Conservation (phyloP, 2,113 vertebrate species). For the Astatotilapia flaviijosephi region DNA sequence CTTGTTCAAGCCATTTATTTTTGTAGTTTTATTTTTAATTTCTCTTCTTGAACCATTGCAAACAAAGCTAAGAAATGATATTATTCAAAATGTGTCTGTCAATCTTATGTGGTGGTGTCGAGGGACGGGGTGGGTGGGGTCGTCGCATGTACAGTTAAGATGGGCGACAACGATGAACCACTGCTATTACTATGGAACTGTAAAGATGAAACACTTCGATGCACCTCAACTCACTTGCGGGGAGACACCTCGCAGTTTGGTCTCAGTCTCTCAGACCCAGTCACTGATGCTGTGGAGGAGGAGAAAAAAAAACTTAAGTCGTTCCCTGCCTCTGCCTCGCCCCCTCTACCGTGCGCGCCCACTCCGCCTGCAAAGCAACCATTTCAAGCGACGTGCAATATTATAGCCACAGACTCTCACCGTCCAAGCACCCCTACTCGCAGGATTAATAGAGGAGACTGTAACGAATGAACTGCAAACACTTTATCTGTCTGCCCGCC, state of each 20-base stretch:
- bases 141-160: constrained; percentile 25
- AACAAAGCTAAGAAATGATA: constrained; percentile 52
- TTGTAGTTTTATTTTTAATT: constrained; percentile 29
- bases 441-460: constrained; percentile 15
- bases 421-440: constrained; percentile 51
- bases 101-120: constrained; percentile 5
- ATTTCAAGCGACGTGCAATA: constrained; percentile 75
- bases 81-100: constrained; percentile 51
- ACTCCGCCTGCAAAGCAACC: constrained; percentile 34
- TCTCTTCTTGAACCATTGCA: constrained; percentile 56
- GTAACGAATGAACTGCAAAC: constrained; percentile 42
- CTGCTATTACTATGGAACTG: constrained; percentile 61
- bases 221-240: constrained; percentile 52
- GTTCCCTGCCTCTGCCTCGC: neutral
- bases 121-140: neutral
- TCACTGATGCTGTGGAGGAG: constrained; percentile 27
- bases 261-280: constrained; percentile 39
- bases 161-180: constrained; percentile 46
- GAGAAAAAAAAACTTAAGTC: constrained; percentile 29
- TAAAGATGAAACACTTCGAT: constrained; percentile 42
- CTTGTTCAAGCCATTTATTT: constrained; percentile 69
- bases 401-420: constrained; percentile 69
- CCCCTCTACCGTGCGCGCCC: neutral
- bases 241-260: constrained; percentile 14
- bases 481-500: constrained; percentile 1